Evolutionary conservation across 1,140 invertebrate species (phyloP).

Genomic region (Cydia pomonella): DNA sequence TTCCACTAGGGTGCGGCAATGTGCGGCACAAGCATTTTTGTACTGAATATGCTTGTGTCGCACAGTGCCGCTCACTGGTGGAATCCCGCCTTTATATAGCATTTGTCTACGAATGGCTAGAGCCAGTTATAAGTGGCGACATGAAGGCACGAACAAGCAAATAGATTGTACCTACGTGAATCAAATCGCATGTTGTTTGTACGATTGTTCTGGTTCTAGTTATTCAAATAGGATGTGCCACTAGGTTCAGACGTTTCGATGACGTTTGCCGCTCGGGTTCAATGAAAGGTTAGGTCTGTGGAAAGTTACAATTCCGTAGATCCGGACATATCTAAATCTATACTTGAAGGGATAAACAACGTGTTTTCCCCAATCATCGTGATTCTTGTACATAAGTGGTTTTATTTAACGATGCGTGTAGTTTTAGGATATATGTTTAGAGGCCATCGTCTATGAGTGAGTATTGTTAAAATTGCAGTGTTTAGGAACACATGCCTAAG

Average conservation of each 20-base stretch:
- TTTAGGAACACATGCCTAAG: too few species aligned
- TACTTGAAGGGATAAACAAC: neutral
- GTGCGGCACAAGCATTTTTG: too few species aligned
- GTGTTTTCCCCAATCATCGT: neutral
- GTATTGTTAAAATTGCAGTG: too few species aligned
- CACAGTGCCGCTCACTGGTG: too few species aligned
- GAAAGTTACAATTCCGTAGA: neutral
- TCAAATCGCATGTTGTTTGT: neutral
- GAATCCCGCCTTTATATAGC: too few species aligned
- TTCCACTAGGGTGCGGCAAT: too few species aligned
- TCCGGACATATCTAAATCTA: neutral
- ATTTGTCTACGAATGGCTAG: neutral
- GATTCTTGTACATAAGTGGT: neutral
- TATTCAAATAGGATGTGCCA: slow-evolving; percentile 1
- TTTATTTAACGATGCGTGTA: neutral
- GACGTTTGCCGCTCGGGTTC: neutral
- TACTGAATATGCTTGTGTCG: too few species aligned
- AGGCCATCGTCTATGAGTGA: too few species aligned
- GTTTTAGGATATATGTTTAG: too few species aligned
- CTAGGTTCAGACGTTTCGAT: neutral
- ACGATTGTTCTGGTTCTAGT: neutral
- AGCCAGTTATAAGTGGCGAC: neutral
- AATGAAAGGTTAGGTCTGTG: slow-evolving; percentile 15
- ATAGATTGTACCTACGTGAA: neutral
- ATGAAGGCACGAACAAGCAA: neutral